Evolutionary conservation across 2,888 invertebrate species (phyloP), one percentile per base, ranked within the genome.

Genomic region (Drosophila yooni): DNA sequence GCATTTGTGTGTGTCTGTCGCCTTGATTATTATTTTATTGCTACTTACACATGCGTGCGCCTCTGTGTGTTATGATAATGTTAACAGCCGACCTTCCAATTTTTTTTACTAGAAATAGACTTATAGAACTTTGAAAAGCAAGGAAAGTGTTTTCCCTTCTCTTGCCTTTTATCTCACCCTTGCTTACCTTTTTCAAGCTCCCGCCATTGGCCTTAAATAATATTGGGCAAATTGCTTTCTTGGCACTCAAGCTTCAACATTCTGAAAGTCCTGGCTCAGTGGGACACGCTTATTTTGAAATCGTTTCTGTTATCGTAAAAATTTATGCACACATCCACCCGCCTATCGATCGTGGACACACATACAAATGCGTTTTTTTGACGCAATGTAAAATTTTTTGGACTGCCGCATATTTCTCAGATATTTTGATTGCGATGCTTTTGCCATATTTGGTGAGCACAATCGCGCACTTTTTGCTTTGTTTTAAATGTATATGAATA

Each of bases 241-340:
- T 89, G 80, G 78, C 87, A 87, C 76, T 89, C 74, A 74, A 75
- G 79, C 70, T 79, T 76, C 82, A 38, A 52, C 67, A 68, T 60
- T 66, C 56, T 61, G 31, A 46, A 40, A 70, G 66, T 52, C 57
- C 56, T 43, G 78, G 68, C 81, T 63, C 72, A 62, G 67, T 74
- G 73, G 79, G 74, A 66, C 74, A 70, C 79, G 76, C 82, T 85
- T 81, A 82, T 89, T 88, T 88, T 81, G 76, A 83, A 85, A 85
- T 85, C 88, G 88, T 82, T 88, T 78, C 81, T 78, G 89, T 89
- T 89, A 88, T 88, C 88, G 79, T 88, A 82, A 88, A 89, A 88
- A 76, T 88, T 83, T 85, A 88, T 78, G 72, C 82, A 83, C 71
- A 78, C 76, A 31, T 54, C 27, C 53, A 48, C 36, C 59, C 27